Conservation (phyloP, 2,888 invertebrate species). For the Cerastoderma edule region DNA sequence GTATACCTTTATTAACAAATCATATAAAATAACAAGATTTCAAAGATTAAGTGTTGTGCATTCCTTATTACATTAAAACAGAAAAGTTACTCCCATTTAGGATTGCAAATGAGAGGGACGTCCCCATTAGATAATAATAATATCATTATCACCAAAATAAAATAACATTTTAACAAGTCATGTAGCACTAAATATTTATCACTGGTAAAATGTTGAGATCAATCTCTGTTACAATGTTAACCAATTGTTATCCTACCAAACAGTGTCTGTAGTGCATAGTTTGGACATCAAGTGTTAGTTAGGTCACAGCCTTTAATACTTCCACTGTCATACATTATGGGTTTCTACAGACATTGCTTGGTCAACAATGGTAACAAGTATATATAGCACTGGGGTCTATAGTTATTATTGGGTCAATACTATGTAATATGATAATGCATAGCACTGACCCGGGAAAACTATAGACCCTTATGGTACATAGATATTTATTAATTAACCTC, state of each 20-base stretch:
- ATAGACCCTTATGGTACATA: not conserved
- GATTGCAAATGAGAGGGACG: too few relatives aligned
- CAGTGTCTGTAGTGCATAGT: conserved; percentile 5
- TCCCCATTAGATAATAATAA: too few relatives aligned
- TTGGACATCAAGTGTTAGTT: conserved; percentile 11
- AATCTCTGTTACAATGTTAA: too few relatives aligned
- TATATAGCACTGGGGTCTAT: not conserved
- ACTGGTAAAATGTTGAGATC: too few relatives aligned
- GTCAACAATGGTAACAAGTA: not conserved
- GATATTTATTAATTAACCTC: not conserved
- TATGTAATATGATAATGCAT: not conserved
- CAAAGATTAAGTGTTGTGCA: too few relatives aligned
- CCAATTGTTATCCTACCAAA: not conserved
- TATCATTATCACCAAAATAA: too few relatives aligned
- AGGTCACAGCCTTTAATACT: not conserved
- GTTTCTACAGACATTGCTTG: not conserved
- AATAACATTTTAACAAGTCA: too few relatives aligned
- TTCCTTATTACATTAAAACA: too few relatives aligned
- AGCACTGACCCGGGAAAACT: not conserved
- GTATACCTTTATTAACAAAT: too few relatives aligned
- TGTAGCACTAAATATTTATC: too few relatives aligned
- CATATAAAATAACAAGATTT: too few relatives aligned
- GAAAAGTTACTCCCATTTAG: too few relatives aligned
- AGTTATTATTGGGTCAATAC: not conserved
- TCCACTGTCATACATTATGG: conserved; percentile 5